Conservation (phyloP, 2,797 vertebrate genomes). For the Micrastur ruficollis region DNA sequence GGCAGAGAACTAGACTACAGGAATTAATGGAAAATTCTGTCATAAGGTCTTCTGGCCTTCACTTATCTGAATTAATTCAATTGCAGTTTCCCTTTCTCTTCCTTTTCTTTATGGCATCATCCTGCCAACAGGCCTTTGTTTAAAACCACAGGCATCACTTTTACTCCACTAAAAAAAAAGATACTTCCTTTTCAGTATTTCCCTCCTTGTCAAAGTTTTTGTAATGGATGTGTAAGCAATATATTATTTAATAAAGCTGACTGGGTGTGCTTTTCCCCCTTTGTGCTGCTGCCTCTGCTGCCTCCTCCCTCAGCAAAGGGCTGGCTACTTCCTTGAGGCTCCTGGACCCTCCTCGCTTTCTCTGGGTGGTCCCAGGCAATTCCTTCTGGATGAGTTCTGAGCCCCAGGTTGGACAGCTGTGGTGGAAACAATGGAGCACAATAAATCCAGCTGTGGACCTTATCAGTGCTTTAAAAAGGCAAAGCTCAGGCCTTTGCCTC, state of each 20-base stretch:
- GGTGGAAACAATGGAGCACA: neutral
- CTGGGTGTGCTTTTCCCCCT: neutral
- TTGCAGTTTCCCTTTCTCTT: constrained; percentile 44
- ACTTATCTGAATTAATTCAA: constrained; percentile 28
- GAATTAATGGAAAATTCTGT: constrained; percentile 34
- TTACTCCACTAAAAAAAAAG: neutral
- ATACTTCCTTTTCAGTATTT: constrained; percentile 7
- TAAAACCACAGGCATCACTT: constrained; percentile 36
- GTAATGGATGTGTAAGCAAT: neutral
- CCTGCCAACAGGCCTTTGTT: constrained; percentile 13
- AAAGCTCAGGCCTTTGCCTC: neutral
- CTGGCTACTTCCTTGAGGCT: neutral
- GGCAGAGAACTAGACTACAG: neutral
- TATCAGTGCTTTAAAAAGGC: neutral
- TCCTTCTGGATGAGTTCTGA: neutral
- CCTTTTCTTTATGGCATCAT: constrained; percentile 12
- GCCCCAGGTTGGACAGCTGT: neutral
- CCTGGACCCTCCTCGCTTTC: neutral
- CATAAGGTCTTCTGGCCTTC: constrained; percentile 3
- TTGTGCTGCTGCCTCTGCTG: neutral
- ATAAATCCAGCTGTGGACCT: neutral
- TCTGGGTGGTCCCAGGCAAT: neutral
- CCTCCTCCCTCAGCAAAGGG: neutral
- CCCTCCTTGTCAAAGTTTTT: neutral
- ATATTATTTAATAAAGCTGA: neutral